Base-by-base conservation (phyloP, 2,113 vertebrate species). In the Pica pica region DNA sequence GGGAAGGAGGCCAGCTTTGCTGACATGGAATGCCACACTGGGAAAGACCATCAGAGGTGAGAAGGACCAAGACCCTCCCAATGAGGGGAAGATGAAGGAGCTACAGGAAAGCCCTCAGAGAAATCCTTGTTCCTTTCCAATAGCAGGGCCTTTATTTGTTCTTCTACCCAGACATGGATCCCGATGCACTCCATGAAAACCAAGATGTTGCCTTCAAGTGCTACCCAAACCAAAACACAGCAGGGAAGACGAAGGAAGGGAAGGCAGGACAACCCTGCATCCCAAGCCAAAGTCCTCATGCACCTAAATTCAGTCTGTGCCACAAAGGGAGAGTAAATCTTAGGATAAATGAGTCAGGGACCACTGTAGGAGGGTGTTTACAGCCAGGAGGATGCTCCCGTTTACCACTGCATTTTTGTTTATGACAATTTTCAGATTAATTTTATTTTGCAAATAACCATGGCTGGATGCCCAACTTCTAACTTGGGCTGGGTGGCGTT, bases 381-480 rank as follows among this genome's bases (percentile, higher is more conserved):
- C 67, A 91, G 63, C 41, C 19, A 76, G 28, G 14, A 87, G 28
- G 81, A 94, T 94, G 68, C 78, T 93, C 50, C 52, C 50, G 71
- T 83, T 64, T 52, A 16, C 71, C 33, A 7, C 2, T 68, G 53
- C 15, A 27, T 52, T 88, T 61, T 22, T 15, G 21, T 50, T 67
- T 71, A 35, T 31, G 80, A 89, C 84, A 90, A 55, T 57, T 92
- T 79, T 84, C 6, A 10, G 83, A 90, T 88, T 70, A 37, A 86
- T 91, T 67, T 88, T 70, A 77, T 94, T 95, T 95, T 92, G 82
- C 94, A 95, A 94, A 95, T 92, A 95, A 87, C 68, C 84, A 10
- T 79, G 84, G 93, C 87, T 44, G 57, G 35, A 65, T 90, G 92
- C 89, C 93, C 13, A 30, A 47, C 57, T 85, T 82, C 87, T 91